Evolutionary conservation across 2,113 vertebrate genomes (phyloP).

Genomic region (Solea solea): DNA sequence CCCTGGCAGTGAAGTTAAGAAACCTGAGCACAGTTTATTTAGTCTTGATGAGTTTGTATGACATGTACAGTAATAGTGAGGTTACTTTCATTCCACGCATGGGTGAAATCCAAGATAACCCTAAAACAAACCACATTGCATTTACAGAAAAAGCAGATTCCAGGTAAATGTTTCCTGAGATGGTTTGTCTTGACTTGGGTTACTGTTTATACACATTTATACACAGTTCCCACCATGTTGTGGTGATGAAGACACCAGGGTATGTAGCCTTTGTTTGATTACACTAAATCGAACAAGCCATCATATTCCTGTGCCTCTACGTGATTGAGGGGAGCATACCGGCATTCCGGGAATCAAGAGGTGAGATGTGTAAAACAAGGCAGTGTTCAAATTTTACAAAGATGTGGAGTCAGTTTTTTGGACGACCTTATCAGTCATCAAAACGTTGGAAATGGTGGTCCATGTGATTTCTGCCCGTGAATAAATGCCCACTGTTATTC

Average conservation of each 20-base stretch:
- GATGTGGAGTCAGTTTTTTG: background rate
- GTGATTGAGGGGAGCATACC: background rate
- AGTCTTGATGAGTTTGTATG: constrained; percentile 10
- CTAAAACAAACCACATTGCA: constrained; percentile 39
- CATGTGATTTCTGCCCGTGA: too few species aligned
- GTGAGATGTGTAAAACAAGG: too few species aligned
- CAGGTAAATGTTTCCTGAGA: background rate
- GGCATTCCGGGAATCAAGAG: background rate
- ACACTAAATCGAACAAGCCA: background rate
- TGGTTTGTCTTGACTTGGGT: constrained; percentile 6
- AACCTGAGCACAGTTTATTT: constrained; percentile 18
- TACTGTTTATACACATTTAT: background rate
- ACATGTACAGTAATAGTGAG: background rate
- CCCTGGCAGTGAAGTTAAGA: constrained; percentile 7
- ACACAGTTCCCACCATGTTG: background rate
- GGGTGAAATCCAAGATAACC: constrained; percentile 9
- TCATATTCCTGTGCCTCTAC: background rate
- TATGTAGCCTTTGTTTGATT: background rate
- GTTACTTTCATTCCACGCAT: background rate
- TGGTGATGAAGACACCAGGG: background rate
- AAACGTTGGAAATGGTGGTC: too few species aligned
- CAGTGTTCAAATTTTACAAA: background rate
- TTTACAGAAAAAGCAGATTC: constrained; percentile 24
- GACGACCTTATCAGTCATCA: too few species aligned
- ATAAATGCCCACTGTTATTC: too few species aligned